Conservation (phyloP, 2,797 vertebrate species). For the Spinus pinus region DNA sequence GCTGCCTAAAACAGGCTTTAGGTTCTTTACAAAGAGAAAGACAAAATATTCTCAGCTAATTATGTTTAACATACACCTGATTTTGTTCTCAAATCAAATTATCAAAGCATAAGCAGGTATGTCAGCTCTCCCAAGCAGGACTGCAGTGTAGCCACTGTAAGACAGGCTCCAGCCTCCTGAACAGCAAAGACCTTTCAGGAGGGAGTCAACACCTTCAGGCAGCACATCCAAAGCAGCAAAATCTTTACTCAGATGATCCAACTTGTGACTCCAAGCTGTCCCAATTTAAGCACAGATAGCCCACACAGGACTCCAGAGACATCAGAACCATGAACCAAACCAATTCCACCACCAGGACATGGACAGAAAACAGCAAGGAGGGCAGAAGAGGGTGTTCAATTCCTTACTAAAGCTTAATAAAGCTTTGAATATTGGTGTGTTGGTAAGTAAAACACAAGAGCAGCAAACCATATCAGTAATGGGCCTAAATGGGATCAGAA, state of each 20-base stretch:
- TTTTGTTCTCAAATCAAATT: background rate
- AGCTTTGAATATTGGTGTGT: background rate
- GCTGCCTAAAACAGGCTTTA: background rate
- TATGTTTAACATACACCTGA: background rate
- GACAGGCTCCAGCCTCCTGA: background rate
- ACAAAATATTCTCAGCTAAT: background rate
- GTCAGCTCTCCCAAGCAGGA: background rate
- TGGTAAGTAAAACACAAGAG: background rate
- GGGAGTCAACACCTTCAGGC: background rate
- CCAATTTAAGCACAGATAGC: too few relatives aligned
- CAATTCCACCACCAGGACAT: accelerated
- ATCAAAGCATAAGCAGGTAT: background rate
- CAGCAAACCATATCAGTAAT: background rate
- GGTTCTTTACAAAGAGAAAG: background rate
- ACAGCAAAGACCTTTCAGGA: background rate
- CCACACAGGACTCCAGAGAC: background rate
- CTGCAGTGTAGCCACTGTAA: background rate
- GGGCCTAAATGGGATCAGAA: background rate
- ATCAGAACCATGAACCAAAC: accelerated
- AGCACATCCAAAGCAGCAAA: background rate
- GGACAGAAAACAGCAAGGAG: background rate
- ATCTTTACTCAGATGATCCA: accelerated
- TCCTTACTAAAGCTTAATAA: background rate
- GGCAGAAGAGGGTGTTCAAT: background rate
- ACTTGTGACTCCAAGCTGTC: background rate